Percentiles rank a stretch among this genome's conserved stretches.
These are phyloP conservation scores for Entomobrya multifasciata DNA, from an alignment of 2,888 invertebrate genomes.

Conservation along the genomic window DNA sequence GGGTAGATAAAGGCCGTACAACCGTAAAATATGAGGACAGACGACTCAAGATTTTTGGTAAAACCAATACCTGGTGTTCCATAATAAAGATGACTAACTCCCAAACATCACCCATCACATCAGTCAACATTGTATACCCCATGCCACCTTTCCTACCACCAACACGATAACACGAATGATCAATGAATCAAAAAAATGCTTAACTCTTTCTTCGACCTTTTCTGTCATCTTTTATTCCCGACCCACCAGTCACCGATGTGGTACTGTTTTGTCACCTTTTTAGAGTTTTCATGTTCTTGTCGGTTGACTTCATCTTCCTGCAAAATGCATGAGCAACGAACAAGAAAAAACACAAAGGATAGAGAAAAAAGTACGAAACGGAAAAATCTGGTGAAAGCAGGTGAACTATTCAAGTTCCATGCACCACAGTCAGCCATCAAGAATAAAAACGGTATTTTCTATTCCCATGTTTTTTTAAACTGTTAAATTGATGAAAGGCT, in stretches of 20 bases:
- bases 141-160: too few species aligned
- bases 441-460: conserved; percentile 7
- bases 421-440: not conserved
- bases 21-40: too few species aligned
- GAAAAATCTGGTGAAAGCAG: not conserved
- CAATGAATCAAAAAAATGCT: conserved; percentile 51
- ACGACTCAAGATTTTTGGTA: too few species aligned
- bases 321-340: conserved; percentile 26
- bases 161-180: not conserved
- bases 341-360: not conserved
- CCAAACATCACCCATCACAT: too few species aligned
- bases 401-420: too few species aligned
- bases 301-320: conserved; percentile 58
- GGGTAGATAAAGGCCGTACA: too few species aligned
- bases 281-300: conserved; percentile 42
- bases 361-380: not conserved
- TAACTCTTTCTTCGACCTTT: conserved; percentile 18
- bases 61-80: too few species aligned
- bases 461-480: conserved; percentile 17
- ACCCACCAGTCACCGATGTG: not conserved
- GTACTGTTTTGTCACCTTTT: conserved; percentile 30
- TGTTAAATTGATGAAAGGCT: conserved; percentile 40
- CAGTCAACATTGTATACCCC: too few species aligned
- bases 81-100: too few species aligned
- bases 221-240: conserved; percentile 6